Evolutionary conservation across 2,888 invertebrate genomes (phyloP).

Genomic region (Pelosia muscerda): DNA sequence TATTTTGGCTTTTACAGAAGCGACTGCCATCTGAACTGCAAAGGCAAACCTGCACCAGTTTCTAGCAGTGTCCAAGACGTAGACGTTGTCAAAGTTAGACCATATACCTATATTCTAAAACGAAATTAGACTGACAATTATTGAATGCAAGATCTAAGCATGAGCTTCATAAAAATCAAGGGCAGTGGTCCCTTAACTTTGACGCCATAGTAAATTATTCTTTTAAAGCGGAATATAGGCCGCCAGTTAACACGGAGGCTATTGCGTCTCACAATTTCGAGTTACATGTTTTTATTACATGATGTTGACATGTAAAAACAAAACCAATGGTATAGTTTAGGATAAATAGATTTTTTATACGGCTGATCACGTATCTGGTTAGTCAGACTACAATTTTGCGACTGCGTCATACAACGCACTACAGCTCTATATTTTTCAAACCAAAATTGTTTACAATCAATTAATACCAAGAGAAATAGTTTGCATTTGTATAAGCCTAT

Average conservation of each 20-base stretch:
- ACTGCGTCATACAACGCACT: constrained; percentile 57
- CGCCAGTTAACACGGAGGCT: background rate
- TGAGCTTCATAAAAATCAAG: no score
- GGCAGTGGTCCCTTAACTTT: no score
- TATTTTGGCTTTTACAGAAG: background rate
- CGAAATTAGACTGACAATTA: no score
- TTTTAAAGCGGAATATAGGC: no score
- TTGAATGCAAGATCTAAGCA: no score
- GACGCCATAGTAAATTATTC: no score
- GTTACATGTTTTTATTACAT: constrained; percentile 18
- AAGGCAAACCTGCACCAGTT: background rate
- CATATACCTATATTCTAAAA: no score
- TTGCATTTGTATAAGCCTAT: constrained; percentile 44
- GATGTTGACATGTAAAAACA: constrained; percentile 32
- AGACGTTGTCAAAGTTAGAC: no score
- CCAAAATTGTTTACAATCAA: constrained; percentile 32
- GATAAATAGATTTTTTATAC: constrained; percentile 57
- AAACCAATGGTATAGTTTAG: constrained; percentile 32
- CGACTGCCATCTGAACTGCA: background rate
- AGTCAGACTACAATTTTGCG: constrained; percentile 60
- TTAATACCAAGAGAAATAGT: constrained; percentile 41
- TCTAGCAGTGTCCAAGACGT: no score
- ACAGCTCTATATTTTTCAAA: constrained; percentile 48
- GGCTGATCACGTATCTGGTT: constrained; percentile 55
- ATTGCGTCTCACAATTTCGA: background rate